Evolutionary conservation across 2,797 vertebrate species (phyloP), one percentile per base, ranked within the genome.

Genomic region (Sylvia borin): DNA sequence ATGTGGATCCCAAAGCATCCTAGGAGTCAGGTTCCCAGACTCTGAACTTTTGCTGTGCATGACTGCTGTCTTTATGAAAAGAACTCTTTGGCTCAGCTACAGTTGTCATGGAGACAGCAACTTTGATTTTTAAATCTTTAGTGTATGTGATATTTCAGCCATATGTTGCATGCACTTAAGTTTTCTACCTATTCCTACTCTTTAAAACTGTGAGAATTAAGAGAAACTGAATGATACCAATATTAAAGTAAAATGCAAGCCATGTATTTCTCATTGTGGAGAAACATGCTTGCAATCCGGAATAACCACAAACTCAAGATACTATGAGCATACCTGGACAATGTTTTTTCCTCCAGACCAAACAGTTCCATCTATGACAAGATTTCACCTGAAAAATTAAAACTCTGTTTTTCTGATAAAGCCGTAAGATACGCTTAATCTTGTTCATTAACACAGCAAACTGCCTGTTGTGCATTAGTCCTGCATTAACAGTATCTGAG

Each of bases 21-120:
- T 16, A 76, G 66, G 55, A 93, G 95, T 85, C 79, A 76, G 82
- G 76, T 55, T 96, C 66, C 48, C 92, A 97, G 93, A 91, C 91
- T 94, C 82, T 91, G 95, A 95, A 96, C 94, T 95, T 96, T 47
- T 38, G 8, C 67, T 84, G 77, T 84, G 53, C 65, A 85, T 18
- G 82, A 81, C 75, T 96, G 93, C 91, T 90, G 89, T 81, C 91
- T 93, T 89, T 62, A 88, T 40, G 91, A 94, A 94, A 90, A 89
- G 73, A 90, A 62, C 48, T 84, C 72, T 96, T 81, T 92, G 93
- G 90, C 82, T 94, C 66, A 67, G 93, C n/a, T 67, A 95, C 48
- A 61, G 95, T 96, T 83, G 95, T 55, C 95, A 95, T 95, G 90
- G 95, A 84, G 93, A 97, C 92, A 76, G 90, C 27, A 94, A 96